Evolutionary conservation across 2,888 invertebrate species (phyloP).

Genomic region (Crioceris asparagi): DNA sequence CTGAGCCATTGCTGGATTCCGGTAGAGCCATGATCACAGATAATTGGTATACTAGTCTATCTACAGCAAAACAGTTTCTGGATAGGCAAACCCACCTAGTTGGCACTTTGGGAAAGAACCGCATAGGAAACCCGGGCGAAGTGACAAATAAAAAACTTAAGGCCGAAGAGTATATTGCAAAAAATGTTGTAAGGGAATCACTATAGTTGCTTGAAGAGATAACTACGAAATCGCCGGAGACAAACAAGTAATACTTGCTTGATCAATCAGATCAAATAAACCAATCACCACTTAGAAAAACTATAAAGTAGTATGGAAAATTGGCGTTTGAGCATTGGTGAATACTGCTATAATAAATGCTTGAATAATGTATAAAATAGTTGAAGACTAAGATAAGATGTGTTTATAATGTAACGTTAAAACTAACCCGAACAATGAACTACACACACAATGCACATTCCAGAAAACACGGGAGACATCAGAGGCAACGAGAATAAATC

Average conservation of each 20-base stretch:
- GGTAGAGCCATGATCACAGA: constrained; percentile 9
- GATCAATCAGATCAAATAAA: constrained; percentile 7
- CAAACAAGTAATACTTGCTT: constrained; percentile 5
- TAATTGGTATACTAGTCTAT: constrained; percentile 9
- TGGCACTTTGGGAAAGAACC: constrained; percentile 1
- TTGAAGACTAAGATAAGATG: background rate
- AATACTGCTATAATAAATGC: constrained; percentile 5
- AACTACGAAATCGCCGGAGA: constrained; percentile 8
- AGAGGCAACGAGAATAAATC: no score
- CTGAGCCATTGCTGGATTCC: constrained; percentile 6
- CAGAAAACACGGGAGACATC: no score
- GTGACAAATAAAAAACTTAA: constrained; percentile 3
- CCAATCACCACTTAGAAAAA: constrained; percentile 6
- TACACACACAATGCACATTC: no score
- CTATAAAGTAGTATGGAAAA: constrained; percentile 2
- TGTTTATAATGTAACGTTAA: no score
- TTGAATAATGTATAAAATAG: constrained; percentile 1
- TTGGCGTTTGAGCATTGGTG: constrained; percentile 4
- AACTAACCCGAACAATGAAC: no score
- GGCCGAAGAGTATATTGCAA: constrained; percentile 2
- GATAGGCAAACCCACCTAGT: constrained; percentile 3
- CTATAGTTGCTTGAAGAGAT: constrained; percentile 6
- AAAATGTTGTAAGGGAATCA: constrained; percentile 8
- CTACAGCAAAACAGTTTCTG: background rate
- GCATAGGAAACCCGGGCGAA: background rate